phyloP scores from a whole-genome alignment of 1,140 invertebrate species.

The Cryptotermes secundus region DNA sequence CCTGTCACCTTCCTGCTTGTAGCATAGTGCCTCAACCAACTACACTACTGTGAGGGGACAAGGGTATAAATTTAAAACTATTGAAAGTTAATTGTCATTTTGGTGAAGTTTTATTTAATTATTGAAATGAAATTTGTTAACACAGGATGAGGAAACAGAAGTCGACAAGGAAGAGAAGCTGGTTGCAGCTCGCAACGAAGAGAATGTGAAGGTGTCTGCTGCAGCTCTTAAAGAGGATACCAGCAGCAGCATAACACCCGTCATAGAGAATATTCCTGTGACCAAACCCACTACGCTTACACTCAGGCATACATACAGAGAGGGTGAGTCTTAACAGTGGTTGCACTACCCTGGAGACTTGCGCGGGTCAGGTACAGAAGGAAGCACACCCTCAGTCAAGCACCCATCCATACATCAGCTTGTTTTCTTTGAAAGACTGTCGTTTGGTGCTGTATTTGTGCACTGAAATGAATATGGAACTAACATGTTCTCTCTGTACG shows the following conservation, averaged over 20 bases:
- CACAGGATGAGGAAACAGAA: slow-evolving; percentile 43
- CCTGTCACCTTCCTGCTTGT: no score
- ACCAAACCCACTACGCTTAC: slow-evolving; percentile 21
- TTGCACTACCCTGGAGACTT: no score
- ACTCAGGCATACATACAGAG: slow-evolving; percentile 52
- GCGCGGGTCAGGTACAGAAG: no score
- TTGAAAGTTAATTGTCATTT: slow-evolving; percentile 37
- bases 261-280: slow-evolving; percentile 40
- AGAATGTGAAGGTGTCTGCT: slow-evolving; percentile 50
- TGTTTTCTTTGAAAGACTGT: no score
- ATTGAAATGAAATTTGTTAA: slow-evolving; percentile 20
- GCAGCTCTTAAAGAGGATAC: slow-evolving; percentile 35
- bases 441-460: no score
- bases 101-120: slow-evolving; percentile 24
- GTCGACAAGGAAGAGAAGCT: slow-evolving; percentile 39
- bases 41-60: no score
- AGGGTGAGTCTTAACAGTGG: slow-evolving; percentile 39
- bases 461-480: no score
- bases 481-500: no score
- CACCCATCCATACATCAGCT: no score
- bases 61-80: neutral
- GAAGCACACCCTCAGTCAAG: no score
- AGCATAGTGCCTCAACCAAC: no score
- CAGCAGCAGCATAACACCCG: slow-evolving; percentile 24
- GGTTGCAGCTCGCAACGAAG: slow-evolving; percentile 53